Base-by-base conservation (phyloP, 2,113 vertebrate genomes). In the Embiotoca jacksoni region DNA sequence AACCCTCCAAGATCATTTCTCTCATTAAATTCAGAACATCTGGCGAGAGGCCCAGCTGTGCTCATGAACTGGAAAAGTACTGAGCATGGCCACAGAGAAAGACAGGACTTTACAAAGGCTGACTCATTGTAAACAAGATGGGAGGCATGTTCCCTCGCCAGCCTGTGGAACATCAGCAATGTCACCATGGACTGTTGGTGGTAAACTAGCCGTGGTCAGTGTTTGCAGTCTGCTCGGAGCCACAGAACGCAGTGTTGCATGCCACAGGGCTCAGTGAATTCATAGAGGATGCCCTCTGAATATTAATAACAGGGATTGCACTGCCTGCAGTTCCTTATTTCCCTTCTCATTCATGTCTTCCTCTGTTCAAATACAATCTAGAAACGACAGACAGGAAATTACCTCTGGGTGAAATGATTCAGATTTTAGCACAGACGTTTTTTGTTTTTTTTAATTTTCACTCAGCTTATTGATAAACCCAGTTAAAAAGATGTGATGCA, bases 11-110 rank as follows among this genome's bases (percentile, higher is more conserved):
- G 82, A 90, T 89, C 49, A 80, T 87, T 92, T 87, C 78, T 75
- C 82, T 88, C 87, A 89, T 91, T 90, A 90, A 91, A 94, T 87
- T 82, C 86, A 76, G 89, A 88, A 92, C 91, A 92, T 91, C 88
- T 94, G 93, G 92, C 89, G 16, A 52, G 72, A 82, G 80, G 87
- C 91, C 93, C 92, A 87, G 93, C 87, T 92, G 90, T 87, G 82
- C 87, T 92, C 85, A 80, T 87, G 87, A 86, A 78, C 87, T 92
- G 93, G 93, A 92, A 93, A 92, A 90, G 84, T 92, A 92, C 92
- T 89, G 87, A 84, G 88, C 81, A 75, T 80, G 85, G 89, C 81
- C 85, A 63, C 65, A 72, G 82, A 88, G 88, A 81, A 80, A 80
- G 85, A 89, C 77, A 81, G 81, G 81, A 84, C 85, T 89, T 87